Evolutionary conservation across 2,113 vertebrate genomes (phyloP).

Genomic region (Polyodon spathula): DNA sequence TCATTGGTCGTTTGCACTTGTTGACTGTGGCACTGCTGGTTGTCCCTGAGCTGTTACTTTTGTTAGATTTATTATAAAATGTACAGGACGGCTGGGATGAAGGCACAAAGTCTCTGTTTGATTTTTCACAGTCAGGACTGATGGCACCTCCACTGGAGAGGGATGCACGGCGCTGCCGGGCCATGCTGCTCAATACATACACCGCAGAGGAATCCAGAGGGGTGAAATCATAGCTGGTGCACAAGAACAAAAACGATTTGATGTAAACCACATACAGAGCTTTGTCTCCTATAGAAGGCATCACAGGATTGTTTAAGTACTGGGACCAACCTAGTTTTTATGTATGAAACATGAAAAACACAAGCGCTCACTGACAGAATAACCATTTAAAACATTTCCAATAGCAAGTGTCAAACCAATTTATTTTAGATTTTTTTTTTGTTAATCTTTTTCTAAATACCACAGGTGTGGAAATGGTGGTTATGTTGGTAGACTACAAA

Average conservation of each 20-base stretch:
- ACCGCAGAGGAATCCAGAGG: conserved; percentile 95
- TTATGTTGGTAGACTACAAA: too few relatives aligned
- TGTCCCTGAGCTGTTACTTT: conserved; percentile 84
- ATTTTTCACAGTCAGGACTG: conserved; percentile 76
- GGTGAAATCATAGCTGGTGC: conserved; percentile 86
- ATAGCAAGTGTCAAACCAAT: too few relatives aligned
- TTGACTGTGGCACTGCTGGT: conserved; percentile 74
- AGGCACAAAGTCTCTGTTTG: conserved; percentile 62
- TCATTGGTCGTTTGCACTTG: conserved; percentile 99
- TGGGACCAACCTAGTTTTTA: too few relatives aligned
- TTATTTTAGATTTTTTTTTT: too few relatives aligned
- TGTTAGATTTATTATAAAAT: conserved; percentile 70
- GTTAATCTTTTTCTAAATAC: too few relatives aligned
- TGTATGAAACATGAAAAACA: too few relatives aligned
- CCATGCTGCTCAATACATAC: conserved; percentile 97
- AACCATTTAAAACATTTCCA: too few relatives aligned
- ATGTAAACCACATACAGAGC: too few relatives aligned
- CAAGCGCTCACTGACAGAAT: too few relatives aligned
- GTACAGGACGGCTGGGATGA: conserved; percentile 64
- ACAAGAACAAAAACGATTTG: background rate
- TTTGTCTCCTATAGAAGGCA: too few relatives aligned
- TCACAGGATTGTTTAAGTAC: too few relatives aligned
- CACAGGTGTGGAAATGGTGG: too few relatives aligned
- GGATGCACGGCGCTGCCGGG: conserved; percentile 88
- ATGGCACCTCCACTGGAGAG: conserved; percentile 73